A percentile compares a stretch with the other conserved stretches of the same genome.
Conservation (phyloP, 2,113 vertebrate genomes). For the Etia nguti region DNA sequence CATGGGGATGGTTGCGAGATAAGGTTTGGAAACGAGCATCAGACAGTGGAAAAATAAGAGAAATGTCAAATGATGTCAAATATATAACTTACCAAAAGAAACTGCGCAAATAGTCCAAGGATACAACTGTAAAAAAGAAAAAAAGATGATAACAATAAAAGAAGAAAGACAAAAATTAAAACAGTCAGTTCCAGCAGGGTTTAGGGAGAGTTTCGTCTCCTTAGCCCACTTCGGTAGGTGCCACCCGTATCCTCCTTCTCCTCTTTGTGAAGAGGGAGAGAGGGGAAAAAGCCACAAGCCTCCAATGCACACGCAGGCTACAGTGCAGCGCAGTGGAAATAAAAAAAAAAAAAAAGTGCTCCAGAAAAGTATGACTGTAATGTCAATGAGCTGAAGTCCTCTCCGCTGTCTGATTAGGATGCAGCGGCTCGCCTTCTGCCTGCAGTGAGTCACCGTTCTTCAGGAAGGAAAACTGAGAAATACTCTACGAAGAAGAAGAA, state of each 20-base stretch:
- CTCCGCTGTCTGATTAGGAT: slow-evolving; percentile 71
- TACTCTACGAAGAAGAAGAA: neutral
- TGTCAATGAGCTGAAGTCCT: slow-evolving; percentile 73
- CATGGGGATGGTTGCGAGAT: slow-evolving; percentile 15
- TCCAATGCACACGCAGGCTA: slow-evolving; percentile 44
- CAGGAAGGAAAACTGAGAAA: slow-evolving; percentile 47
- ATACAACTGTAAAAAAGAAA: neutral
- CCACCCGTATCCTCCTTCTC: slow-evolving; percentile 26
- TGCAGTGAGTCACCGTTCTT: slow-evolving; percentile 70
- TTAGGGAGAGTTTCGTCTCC: slow-evolving; percentile 46
- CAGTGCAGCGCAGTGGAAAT: slow-evolving; percentile 56
- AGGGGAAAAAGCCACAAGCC: slow-evolving; percentile 5
- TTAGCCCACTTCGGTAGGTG: slow-evolving; percentile 14
- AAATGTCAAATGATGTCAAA: neutral
- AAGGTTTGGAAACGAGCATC: slow-evolving; percentile 1
- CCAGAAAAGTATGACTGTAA: slow-evolving; percentile 77
- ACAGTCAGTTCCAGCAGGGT: slow-evolving; percentile 26
- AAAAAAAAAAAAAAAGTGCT: slow-evolving; percentile 61
- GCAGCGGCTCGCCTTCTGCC: slow-evolving; percentile 67
- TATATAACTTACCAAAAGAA: slow-evolving; percentile 54
- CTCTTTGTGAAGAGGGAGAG: neutral
- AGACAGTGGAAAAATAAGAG: neutral
- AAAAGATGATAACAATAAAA: neutral
- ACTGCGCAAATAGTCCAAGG: slow-evolving; percentile 14
- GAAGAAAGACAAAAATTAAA: neutral